phyloP scores from a whole-genome alignment of 1,140 invertebrate genomes.

The Bombus pascuorum region DNA sequence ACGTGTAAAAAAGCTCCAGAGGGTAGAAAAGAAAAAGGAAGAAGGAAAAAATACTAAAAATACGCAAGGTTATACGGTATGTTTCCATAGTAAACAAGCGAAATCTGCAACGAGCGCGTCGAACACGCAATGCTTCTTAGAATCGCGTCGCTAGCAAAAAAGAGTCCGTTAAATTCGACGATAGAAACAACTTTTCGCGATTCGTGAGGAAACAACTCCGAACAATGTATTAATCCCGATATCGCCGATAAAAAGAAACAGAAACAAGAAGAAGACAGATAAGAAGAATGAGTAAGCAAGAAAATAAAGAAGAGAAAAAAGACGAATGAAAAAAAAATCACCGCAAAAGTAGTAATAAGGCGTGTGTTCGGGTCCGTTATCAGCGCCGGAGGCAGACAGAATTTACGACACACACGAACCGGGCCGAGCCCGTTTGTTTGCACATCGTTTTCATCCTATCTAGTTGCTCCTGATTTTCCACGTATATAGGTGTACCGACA shows the following conservation, averaged over 20 bases:
- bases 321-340: slow-evolving; percentile 6
- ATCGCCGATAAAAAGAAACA: too few species aligned
- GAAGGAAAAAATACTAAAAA: slow-evolving; percentile 7
- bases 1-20: too few species aligned
- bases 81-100: slow-evolving; percentile 38
- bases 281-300: background rate
- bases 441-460: slow-evolving; percentile 53
- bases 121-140: slow-evolving; percentile 30
- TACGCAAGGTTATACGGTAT: slow-evolving; percentile 2
- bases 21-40: background rate
- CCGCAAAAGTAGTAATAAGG: slow-evolving; percentile 47
- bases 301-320: background rate
- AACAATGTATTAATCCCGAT: too few species aligned
- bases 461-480: slow-evolving; percentile 56
- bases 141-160: slow-evolving; percentile 2
- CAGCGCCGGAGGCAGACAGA: slow-evolving; percentile 49
- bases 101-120: slow-evolving; percentile 17
- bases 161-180: background rate
- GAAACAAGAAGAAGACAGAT: too few species aligned
- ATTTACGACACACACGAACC: slow-evolving; percentile 56
- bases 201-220: background rate
- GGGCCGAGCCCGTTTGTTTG: slow-evolving; percentile 57
- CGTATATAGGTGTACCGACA: slow-evolving; percentile 43
- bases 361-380: slow-evolving; percentile 52
- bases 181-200: background rate